Base-by-base conservation (phyloP, 2,113 vertebrate genomes). In the Periophthalmus modestus region DNA sequence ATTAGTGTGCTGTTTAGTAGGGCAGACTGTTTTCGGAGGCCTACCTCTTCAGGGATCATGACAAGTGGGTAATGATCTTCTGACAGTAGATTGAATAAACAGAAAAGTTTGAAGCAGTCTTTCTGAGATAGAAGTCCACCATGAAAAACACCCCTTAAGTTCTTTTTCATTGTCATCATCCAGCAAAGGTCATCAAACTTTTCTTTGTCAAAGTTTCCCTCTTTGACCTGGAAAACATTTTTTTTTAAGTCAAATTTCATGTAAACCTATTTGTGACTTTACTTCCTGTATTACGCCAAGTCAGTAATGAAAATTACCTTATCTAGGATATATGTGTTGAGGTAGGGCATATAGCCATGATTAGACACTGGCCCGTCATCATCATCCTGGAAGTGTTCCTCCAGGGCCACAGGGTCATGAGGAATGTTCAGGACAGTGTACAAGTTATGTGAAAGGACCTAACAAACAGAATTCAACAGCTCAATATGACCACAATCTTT, bases 301-400 rank as follows among this genome's bases (percentile, higher is more conserved):
- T 0, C 43, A 21, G 15, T 47, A 21, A 14, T 10, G 1, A 5
- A 48, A 47, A 21, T 19, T 55, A 94, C 93, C 91, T 95, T 95
- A 58, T 92, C 93, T 74, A 95, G 85, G 58, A 95, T 95, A 69
- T 94, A 95, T 77, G 89, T 91, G 85, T 94, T 95, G 82, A 95
- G 92, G 86, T 95, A 95, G 59, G 94, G 94, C 94, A 95, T 95
- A 89, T 95, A 95, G 55, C 94, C 94, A 2, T 94, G 91, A 72
- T 90, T 93, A 46, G 94, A 95, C 73, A 95, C 94, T 0, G 94
- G 94, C 3, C 94, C 94, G n/a, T 92, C 89, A 3, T 95, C 91
- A 43, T 95, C 93, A 55, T 95, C 94, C 75, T 91, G 91, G 78
- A 95, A 95, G 82, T 95, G 94, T 54, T 94, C 88, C 82, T 95